Conservation (phyloP, 2,113 vertebrate genomes). For the Megaceryle torquata region DNA sequence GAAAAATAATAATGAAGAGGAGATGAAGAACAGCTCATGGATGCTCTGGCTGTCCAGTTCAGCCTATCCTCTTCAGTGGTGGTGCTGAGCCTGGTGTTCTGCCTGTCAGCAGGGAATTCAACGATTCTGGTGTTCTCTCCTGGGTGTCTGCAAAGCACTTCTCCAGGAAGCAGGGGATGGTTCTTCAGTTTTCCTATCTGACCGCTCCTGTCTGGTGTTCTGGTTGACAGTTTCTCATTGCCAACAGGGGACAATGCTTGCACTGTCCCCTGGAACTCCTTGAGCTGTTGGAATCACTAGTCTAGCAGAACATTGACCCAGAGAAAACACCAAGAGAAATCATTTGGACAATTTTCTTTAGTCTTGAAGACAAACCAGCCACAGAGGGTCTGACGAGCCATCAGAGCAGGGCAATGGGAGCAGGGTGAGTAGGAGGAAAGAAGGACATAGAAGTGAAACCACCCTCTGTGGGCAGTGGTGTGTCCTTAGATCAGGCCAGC, state of each 20-base stretch:
- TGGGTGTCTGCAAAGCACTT: background rate
- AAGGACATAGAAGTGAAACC: background rate
- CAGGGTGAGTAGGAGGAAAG: background rate
- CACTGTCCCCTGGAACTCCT: background rate
- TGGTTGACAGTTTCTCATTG: background rate
- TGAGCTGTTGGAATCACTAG: background rate
- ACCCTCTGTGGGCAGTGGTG: background rate
- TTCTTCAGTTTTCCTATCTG: background rate
- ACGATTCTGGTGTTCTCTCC: background rate
- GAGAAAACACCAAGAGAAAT: background rate
- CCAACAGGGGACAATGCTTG: background rate
- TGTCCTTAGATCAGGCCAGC: background rate
- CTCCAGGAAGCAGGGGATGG: background rate
- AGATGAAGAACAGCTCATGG: background rate
- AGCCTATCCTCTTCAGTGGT: background rate
- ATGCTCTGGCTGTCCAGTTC: background rate
- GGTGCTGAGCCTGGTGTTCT: background rate
- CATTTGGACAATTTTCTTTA: background rate
- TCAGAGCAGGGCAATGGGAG: background rate
- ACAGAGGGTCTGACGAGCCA: rapidly evolving
- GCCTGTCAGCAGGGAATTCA: background rate
- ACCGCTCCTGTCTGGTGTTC: background rate
- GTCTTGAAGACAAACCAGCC: background rate
- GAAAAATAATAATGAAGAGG: background rate
- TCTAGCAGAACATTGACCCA: background rate